Evolutionary conservation across 37 sponge, comb jelly and placozoan species (phyloP).

Genomic region (Spongilla lacustris): DNA sequence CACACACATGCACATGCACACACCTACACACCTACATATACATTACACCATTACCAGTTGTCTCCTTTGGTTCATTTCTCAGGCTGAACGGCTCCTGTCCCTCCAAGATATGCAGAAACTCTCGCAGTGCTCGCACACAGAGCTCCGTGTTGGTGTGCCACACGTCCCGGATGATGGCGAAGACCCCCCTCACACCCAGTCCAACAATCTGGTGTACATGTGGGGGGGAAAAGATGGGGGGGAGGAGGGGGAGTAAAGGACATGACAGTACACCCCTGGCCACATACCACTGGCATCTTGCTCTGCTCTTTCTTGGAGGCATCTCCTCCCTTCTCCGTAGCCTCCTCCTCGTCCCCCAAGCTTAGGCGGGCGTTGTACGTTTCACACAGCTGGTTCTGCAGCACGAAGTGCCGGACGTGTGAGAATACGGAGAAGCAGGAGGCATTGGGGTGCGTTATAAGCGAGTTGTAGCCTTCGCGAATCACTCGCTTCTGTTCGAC

Average conservation of each 20-base stretch:
- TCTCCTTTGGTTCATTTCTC: constrained; percentile 80
- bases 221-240: too few species aligned
- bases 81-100: constrained; percentile 72
- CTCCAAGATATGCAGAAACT: constrained; percentile 80
- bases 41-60: constrained; percentile 50
- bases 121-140: constrained; percentile 72
- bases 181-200: constrained; percentile 84
- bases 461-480: constrained; percentile 71
- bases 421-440: constrained; percentile 71
- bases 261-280: too few species aligned
- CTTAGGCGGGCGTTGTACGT: constrained; percentile 57
- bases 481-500: constrained; percentile 51
- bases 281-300: constrained; percentile 61
- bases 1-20: not conserved
- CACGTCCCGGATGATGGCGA: constrained; percentile 80
- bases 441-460: constrained; percentile 63
- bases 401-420: constrained; percentile 73
- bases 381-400: constrained; percentile 72
- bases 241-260: too few species aligned
- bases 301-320: constrained; percentile 21
- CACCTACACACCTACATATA: not conserved
- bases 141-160: constrained; percentile 76
- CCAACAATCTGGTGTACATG: constrained; percentile 85
- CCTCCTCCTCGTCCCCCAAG: constrained; percentile 22
- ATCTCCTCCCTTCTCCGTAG: constrained; percentile 50